Conservation (phyloP, 2,113 vertebrate species). For the Peromyscus polionotus region DNA sequence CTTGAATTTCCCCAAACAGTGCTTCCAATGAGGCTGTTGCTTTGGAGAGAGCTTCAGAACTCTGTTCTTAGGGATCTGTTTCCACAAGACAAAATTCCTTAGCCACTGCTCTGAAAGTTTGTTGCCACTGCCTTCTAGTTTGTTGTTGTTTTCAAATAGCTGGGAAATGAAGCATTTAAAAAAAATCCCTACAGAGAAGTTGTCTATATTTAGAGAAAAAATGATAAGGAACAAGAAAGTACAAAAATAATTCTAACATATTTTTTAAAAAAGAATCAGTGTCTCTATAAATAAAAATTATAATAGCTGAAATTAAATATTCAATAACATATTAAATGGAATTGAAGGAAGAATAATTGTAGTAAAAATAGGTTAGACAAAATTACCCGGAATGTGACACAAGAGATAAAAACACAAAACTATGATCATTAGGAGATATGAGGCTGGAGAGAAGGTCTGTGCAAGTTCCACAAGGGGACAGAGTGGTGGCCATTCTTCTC, state of each 20-base stretch:
- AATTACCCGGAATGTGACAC: slow-evolving; percentile 45
- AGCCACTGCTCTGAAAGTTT: background rate
- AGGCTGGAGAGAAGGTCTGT: background rate
- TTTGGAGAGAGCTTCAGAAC: background rate
- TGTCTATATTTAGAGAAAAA: slow-evolving; percentile 23
- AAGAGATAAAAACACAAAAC: slow-evolving; percentile 36
- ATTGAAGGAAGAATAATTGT: slow-evolving; percentile 45
- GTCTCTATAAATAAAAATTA: slow-evolving; percentile 57
- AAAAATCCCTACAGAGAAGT: background rate
- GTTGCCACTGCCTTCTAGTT: background rate
- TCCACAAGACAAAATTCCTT: background rate
- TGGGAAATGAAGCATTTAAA: background rate
- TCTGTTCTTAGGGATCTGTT: background rate
- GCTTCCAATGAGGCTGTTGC: background rate
- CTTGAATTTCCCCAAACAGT: background rate
- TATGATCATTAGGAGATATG: background rate
- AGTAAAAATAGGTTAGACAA: slow-evolving; percentile 59
- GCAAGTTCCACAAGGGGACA: background rate
- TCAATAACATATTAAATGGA: slow-evolving; percentile 26
- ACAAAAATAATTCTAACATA: background rate
- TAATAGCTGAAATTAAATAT: slow-evolving; percentile 47
- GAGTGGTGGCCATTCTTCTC: background rate
- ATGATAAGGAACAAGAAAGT: background rate
- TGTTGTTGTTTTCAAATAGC: background rate
- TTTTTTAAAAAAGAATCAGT: slow-evolving; percentile 7